phyloP scores from a whole-genome alignment of 2,888 invertebrate species.

The Cantharis flavilabris region DNA sequence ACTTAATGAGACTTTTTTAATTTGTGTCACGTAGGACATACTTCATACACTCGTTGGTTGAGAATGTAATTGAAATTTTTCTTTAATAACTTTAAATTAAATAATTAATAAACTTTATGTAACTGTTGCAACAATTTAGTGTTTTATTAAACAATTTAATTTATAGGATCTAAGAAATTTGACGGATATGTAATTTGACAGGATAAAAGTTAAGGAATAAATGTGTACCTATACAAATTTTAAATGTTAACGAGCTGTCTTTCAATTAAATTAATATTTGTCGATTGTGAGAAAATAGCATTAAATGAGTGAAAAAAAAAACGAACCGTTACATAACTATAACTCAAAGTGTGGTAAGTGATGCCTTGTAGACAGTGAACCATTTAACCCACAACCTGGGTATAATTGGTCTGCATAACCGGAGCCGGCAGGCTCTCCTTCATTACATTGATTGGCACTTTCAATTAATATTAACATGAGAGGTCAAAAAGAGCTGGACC shows the following conservation, averaged over 20 bases:
- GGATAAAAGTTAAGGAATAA: neutral
- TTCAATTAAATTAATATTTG: neutral
- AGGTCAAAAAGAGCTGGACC: conserved; percentile 53
- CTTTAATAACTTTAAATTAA: neutral
- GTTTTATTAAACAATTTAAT: neutral
- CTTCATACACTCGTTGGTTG: neutral
- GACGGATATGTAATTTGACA: neutral
- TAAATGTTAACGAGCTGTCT: neutral
- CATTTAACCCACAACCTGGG: conserved; percentile 38
- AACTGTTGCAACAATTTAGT: neutral
- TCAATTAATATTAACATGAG: conserved; percentile 73
- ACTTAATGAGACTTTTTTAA: conserved; percentile 4
- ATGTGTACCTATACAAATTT: neutral
- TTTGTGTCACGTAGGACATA: neutral
- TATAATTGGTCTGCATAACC: conserved; percentile 40
- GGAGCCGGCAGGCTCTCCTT: conserved; percentile 50
- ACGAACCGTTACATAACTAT: conserved; percentile 22
- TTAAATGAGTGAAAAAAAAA: neutral
- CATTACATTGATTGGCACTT: conserved; percentile 80
- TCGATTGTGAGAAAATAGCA: neutral
- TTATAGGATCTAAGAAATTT: neutral
- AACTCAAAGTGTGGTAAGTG: conserved; percentile 22
- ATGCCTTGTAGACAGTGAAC: conserved; percentile 35
- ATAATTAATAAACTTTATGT: neutral
- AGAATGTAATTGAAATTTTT: neutral